Percentiles rank a stretch among this genome's conserved stretches.
Conservation (phyloP, 2,113 vertebrate genomes). For the human region GRCh38 chr13:22262001-22262500, state of each 20-base stretch:
- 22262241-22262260: slow-evolving; percentile 28
- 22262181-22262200: background rate
- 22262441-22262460: background rate
- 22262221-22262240: slow-evolving; percentile 43
- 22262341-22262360: background rate
- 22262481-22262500: background rate
- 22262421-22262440: background rate
- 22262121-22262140: background rate
- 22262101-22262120: background rate
- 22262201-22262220: slow-evolving; percentile 30
- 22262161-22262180: background rate
- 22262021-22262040: background rate
- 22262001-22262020: background rate
- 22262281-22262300: background rate
- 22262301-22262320: slow-evolving; percentile 31
- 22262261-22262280: slow-evolving; percentile 30
- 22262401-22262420: background rate
- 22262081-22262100: background rate
- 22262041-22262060: background rate
- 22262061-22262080: background rate
- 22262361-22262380: background rate
- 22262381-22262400: background rate
- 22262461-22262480: background rate
- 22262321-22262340: slow-evolving; percentile 44
- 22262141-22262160: slow-evolving; percentile 11